Conservation (phyloP, 2,113 vertebrate species). For the Paracanthobrama guichenoti region DNA sequence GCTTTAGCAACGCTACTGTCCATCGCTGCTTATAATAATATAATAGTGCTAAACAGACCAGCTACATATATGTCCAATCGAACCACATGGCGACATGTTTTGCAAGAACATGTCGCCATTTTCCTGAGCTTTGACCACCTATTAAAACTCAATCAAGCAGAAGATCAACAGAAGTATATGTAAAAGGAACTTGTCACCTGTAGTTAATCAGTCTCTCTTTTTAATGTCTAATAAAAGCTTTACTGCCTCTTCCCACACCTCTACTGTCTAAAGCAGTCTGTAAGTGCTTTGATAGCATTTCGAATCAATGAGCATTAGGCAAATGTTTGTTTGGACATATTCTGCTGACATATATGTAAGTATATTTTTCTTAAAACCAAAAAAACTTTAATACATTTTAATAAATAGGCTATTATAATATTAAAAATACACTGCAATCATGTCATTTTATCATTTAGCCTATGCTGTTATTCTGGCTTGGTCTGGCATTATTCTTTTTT, state of each 20-base stretch:
- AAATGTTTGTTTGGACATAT: conserved; percentile 4
- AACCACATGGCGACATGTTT: neutral
- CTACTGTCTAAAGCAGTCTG: neutral
- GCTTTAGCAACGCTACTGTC: neutral
- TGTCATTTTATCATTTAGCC: neutral
- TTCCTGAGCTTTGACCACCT: neutral
- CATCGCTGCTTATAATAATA: neutral
- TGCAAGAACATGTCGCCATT: neutral
- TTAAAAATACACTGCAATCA: neutral
- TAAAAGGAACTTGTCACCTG: neutral
- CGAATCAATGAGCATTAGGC: neutral
- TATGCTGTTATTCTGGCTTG: neutral
- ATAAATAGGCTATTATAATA: neutral
- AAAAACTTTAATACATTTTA: neutral
- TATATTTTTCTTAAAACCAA: neutral
- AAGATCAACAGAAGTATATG: neutral
- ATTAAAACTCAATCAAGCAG: neutral
- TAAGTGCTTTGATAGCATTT: neutral
- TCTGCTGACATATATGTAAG: neutral
- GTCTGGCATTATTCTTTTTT: neutral
- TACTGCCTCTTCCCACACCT: neutral
- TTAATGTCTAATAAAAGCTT: neutral
- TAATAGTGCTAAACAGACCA: neutral
- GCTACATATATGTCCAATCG: neutral
- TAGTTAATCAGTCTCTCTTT: neutral